These are phyloP conservation scores for Irena cyanogastra DNA, from an alignment of 2,113 vertebrate species.

Conservation along the genomic window DNA sequence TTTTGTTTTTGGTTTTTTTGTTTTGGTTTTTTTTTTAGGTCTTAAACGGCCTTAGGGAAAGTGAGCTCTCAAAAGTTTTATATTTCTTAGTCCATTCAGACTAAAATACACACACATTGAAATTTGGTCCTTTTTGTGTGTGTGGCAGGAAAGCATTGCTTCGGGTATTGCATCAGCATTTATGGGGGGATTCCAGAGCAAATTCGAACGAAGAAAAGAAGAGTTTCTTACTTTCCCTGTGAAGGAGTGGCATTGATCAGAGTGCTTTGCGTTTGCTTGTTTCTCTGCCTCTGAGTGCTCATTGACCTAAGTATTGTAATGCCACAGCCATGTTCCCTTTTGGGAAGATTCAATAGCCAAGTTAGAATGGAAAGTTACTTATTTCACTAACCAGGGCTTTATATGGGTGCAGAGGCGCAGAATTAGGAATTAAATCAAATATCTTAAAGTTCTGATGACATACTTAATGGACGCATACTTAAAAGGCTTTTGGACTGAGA, in stretches of 20 bases:
- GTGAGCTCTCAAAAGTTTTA: background rate
- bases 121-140: background rate
- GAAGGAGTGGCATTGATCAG: background rate
- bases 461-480: background rate
- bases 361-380: background rate
- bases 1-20: background rate
- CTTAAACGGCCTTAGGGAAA: background rate
- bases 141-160: background rate
- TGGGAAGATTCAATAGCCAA: background rate
- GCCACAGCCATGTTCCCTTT: background rate
- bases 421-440: background rate
- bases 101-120: rapidly evolving
- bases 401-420: background rate
- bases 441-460: background rate
- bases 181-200: background rate
- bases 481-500: background rate
- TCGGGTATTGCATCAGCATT: background rate
- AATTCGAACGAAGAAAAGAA: background rate
- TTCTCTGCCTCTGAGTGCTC: background rate
- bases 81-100: background rate
- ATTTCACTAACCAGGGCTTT: background rate
- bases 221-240: background rate
- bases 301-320: rapidly evolving
- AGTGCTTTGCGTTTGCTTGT: background rate
- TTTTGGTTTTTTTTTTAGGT: background rate